Conservation (phyloP, 2,797 vertebrate genomes). For the Pogoniulus pusillus region DNA sequence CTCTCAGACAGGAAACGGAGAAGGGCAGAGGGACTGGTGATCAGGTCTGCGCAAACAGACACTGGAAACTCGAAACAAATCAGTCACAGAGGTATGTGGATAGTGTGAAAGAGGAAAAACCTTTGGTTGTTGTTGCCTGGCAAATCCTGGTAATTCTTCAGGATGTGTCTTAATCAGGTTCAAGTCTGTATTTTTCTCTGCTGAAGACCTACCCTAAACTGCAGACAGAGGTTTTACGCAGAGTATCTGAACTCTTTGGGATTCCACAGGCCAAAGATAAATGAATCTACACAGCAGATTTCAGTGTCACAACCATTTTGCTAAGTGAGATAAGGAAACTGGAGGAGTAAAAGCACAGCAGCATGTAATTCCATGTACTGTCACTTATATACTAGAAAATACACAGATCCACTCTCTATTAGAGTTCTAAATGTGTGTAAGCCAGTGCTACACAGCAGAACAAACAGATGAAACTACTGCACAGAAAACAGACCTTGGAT, state of each 20-base stretch:
- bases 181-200: not conserved
- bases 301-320: not conserved
- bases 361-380: not conserved
- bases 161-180: not conserved
- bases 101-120: not conserved
- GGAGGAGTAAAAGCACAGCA: conserved; percentile 1
- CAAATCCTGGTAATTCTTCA: conserved; percentile 28
- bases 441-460: not conserved
- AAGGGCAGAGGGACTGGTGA: not conserved
- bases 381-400: not conserved
- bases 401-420: not conserved
- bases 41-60: conserved; percentile 47
- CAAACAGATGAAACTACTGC: not conserved
- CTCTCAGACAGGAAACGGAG: conserved; percentile 18
- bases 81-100: not conserved
- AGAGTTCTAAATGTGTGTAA: not conserved
- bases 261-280: not conserved
- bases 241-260: not conserved
- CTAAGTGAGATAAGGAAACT: conserved; percentile 20
- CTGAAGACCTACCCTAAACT: not conserved
- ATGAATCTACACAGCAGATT: not conserved
- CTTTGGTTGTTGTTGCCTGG: not conserved
- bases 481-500: conserved; percentile 24
- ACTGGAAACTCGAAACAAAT: conserved; percentile 42
- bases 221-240: not conserved